These are phyloP conservation scores for Leptothorax acervorum DNA, from an alignment of 2,888 invertebrate species.

Conservation along the genomic window DNA sequence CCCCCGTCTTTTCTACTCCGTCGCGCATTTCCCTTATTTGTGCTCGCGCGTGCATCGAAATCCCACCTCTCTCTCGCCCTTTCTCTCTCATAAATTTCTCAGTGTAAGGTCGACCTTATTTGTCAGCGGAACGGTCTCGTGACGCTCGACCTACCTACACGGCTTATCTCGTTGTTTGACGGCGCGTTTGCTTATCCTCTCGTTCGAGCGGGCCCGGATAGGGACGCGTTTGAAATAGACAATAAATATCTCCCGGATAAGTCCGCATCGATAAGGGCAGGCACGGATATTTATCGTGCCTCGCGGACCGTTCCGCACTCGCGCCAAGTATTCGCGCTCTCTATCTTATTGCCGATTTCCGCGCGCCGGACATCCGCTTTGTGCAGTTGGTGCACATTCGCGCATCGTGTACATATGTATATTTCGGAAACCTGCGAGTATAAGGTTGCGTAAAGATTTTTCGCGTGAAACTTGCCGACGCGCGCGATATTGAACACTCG, in stretches of 20 bases:
- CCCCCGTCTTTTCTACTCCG: neutral
- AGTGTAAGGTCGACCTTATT: slow-evolving; percentile 43
- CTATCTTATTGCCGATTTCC: slow-evolving; percentile 46
- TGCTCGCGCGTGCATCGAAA: neutral
- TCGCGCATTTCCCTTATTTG: slow-evolving; percentile 15
- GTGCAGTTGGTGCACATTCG: neutral
- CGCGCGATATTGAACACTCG: neutral
- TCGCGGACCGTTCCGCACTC: neutral
- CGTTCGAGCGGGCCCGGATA: slow-evolving; percentile 27
- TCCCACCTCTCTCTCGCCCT: neutral
- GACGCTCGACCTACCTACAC: slow-evolving; percentile 43
- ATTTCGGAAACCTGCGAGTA: slow-evolving; percentile 2
- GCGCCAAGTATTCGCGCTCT: slow-evolving; percentile 1
- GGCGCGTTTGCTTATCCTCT: slow-evolving; percentile 36
- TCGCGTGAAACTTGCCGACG: neutral
- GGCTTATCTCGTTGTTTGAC: slow-evolving; percentile 40
- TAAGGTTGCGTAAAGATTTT: slow-evolving; percentile 1
- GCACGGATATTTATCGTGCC: slow-evolving; percentile 35
- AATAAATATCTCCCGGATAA: slow-evolving; percentile 44
- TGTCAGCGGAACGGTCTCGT: slow-evolving; percentile 36
- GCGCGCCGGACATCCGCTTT: slow-evolving; percentile 43
- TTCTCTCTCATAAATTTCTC: slow-evolving; percentile 27
- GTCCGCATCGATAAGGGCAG: slow-evolving; percentile 35
- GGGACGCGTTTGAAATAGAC: slow-evolving; percentile 33
- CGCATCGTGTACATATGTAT: neutral